Evolutionary conservation across 1,140 invertebrate genomes (phyloP), one percentile per base, ranked within the genome.

Genomic region (Streblospio benedicti): DNA sequence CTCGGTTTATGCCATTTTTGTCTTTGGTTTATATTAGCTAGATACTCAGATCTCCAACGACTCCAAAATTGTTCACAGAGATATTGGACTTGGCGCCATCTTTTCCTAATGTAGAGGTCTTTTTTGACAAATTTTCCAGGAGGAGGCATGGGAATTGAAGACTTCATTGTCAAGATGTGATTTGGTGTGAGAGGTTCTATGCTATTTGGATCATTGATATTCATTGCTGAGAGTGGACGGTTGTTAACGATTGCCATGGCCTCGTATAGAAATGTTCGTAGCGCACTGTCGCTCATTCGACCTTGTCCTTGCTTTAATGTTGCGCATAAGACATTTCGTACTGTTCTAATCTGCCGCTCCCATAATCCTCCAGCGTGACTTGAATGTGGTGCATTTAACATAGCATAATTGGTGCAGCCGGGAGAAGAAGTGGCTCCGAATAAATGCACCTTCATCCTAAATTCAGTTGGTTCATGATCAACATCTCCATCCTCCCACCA

Each of bases 171-270:
- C 2, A 55, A 9, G 9, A 55, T n/a, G 4, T 30, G 28, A 20
- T 55, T 55, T 4, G 53, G 53, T 4, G 53, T 55, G 3, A 55
- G 9, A 4, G 53, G 53, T 5, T 38, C 38, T 41, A n/a, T 9
- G 9, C 9, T n/a, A 12, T 41, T 41, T 41, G 38, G 51, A 12
- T 55, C 30, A 38, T 57, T 41, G n/a, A 25, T 4, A 14, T n/a
- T 33, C 4, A 25, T 28, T 4, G 20, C 25, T 28, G 32, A 20
- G 16, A 57, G 16, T 33, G 56, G 56, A 16, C 43, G 31, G 9
- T 35, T 45, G 30, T 57, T 57, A 2, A 49, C 31, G 49, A 57
- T 49, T 4, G 56, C 12, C 56, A 57, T 57, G 14, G 38, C 56
- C 49, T 57, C 44, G 38, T 57, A 57, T 16, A 57, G 18, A 4